A percentile compares a stretch with the other conserved stretches of the same genome.
phyloP scores from a whole-genome alignment of 2,113 vertebrate species.

The Cephalopterus ornatus region DNA sequence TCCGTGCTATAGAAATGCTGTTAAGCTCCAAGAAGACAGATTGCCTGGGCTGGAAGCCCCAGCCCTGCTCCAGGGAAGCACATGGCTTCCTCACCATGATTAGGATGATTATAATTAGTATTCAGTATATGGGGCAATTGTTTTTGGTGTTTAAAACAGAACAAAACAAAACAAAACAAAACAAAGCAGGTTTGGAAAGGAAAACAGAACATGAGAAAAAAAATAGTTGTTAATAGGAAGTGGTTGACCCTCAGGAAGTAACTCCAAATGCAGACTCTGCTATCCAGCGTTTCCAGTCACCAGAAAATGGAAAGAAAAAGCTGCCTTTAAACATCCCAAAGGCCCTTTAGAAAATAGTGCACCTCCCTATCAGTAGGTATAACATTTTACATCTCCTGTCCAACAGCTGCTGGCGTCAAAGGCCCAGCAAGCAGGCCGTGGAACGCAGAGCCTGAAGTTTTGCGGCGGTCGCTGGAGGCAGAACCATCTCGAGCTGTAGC shows the following conservation, averaged over 20 bases:
- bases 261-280: not conserved
- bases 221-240: constrained; percentile 21
- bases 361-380: not conserved
- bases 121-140: constrained; percentile 34
- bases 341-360: not conserved
- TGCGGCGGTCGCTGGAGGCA: constrained; percentile 14
- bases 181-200: constrained; percentile 26
- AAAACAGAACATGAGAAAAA: not conserved
- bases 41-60: constrained; percentile 19
- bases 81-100: constrained; percentile 22
- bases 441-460: constrained; percentile 27
- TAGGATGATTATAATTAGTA: constrained; percentile 11
- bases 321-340: not conserved
- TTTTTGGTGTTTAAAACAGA: constrained; percentile 36
- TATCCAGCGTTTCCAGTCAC: not conserved
- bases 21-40: not conserved
- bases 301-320: not conserved
- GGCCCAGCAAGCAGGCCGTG: not conserved
- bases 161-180: constrained; percentile 28
- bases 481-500: constrained; percentile 55
- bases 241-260: constrained; percentile 31
- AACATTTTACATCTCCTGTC: not conserved
- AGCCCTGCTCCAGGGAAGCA: constrained; percentile 47
- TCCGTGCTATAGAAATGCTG: not conserved
- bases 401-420: constrained; percentile 24